These are phyloP conservation scores for Lanius collurio DNA, from an alignment of 2,113 vertebrate genomes.

Conservation along the genomic window DNA sequence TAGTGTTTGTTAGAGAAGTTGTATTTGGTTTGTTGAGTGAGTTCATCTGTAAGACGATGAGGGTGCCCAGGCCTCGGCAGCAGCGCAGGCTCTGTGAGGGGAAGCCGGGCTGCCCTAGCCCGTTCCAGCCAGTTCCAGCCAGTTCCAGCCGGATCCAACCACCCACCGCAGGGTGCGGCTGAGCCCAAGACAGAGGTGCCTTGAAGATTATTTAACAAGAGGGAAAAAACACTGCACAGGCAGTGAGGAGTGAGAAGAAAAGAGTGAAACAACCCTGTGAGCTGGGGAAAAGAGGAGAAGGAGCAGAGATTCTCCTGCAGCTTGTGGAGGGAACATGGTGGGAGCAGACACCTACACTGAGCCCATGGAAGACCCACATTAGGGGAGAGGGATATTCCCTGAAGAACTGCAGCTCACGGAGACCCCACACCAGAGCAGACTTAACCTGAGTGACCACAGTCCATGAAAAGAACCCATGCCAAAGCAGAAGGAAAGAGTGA, in stretches of 20 bases:
- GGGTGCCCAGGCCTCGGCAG: fast-evolving
- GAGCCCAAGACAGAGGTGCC: fast-evolving
- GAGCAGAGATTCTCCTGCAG: not conserved
- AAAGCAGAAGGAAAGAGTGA: not conserved
- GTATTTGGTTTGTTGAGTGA: not conserved
- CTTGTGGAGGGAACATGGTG: not conserved
- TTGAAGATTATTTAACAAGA: not conserved
- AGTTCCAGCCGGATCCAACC: fast-evolving
- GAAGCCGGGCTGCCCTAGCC: fast-evolving
- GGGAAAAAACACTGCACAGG: not conserved
- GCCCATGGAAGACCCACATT: fast-evolving
- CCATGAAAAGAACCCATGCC: not conserved
- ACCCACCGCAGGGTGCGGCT: fast-evolving
- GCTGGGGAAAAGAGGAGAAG: not conserved
- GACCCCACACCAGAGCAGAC: not conserved
- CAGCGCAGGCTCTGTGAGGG: fast-evolving
- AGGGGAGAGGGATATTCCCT: not conserved
- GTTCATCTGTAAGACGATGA: fast-evolving
- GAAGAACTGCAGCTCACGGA: not conserved
- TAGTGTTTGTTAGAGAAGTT: not conserved
- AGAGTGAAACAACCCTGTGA: not conserved
- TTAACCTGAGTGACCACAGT: not conserved
- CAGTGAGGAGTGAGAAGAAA: not conserved
- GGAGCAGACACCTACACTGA: not conserved
- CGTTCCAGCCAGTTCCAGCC: not conserved